These are phyloP conservation scores for Imbricaverruca yamaguchii DNA, from an alignment of 2,888 invertebrate genomes.

Conservation along the genomic window DNA sequence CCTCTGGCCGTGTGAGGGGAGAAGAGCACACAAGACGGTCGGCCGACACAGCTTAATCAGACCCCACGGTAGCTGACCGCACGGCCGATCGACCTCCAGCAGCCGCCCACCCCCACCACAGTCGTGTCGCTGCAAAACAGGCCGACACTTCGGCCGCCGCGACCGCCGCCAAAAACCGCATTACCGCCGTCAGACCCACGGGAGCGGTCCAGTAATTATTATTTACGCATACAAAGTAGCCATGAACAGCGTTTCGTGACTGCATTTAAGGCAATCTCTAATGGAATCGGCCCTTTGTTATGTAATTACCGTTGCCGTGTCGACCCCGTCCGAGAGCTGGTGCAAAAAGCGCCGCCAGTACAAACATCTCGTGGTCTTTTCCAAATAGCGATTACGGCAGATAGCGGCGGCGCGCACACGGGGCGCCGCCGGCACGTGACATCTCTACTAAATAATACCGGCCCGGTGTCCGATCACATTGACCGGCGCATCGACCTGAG, in stretches of 20 bases:
- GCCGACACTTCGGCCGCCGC: neutral
- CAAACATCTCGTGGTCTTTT: conserved; percentile 16
- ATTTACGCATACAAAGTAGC: conserved; percentile 19
- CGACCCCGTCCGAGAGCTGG: neutral
- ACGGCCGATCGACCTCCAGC: too few species aligned
- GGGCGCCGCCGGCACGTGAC: neutral
- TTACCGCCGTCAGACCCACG: neutral
- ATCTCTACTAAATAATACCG: neutral
- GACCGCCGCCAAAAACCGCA: neutral
- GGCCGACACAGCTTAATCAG: neutral
- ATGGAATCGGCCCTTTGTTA: conserved; percentile 15
- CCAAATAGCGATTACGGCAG: conserved; percentile 4
- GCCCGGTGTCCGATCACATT: neutral
- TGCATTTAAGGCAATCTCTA: conserved; percentile 15
- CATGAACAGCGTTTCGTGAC: conserved; percentile 16
- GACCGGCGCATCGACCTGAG: neutral
- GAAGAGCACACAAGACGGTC: neutral
- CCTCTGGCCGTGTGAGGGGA: too few species aligned
- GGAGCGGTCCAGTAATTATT: conserved; percentile 1
- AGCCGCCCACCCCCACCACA: too few species aligned
- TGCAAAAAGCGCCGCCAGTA: neutral
- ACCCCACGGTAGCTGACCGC: too few species aligned
- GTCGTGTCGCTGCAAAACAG: neutral
- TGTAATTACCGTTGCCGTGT: neutral
- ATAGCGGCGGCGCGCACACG: neutral